Evolutionary conservation across 64 coral and sea anemone genomes (phyloP).

Genomic region (Stichodactyla helianthus): DNA sequence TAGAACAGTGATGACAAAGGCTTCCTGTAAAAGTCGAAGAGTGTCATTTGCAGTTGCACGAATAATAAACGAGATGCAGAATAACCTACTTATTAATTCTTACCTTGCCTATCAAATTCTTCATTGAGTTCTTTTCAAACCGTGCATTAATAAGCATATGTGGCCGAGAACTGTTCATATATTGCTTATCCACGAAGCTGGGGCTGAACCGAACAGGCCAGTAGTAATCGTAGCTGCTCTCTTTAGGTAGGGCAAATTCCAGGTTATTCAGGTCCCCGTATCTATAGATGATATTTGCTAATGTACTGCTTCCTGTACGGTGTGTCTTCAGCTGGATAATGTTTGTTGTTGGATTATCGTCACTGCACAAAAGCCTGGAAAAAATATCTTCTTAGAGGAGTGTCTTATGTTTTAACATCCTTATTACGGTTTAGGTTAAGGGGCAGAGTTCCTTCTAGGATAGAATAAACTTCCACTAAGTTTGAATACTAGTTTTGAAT

Average conservation of each 20-base stretch:
- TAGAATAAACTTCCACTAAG: too few species aligned
- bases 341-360: constrained; percentile 20
- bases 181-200: constrained; percentile 71
- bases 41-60: neutral
- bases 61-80: too few species aligned
- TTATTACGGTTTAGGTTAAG: too few species aligned
- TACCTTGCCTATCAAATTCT: constrained; percentile 35
- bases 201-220: constrained; percentile 84
- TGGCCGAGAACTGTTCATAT: constrained; percentile 48
- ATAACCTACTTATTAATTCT: too few species aligned
- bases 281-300: constrained; percentile 77
- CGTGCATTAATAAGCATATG: constrained; percentile 57
- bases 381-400: neutral
- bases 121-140: constrained; percentile 53
- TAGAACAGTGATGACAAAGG: constrained; percentile 51
- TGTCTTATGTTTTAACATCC: too few species aligned
- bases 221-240: constrained; percentile 73
- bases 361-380: constrained; percentile 25
- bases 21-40: constrained; percentile 9
- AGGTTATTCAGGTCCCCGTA: constrained; percentile 79
- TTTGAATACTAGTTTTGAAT: too few species aligned
- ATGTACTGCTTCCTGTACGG: constrained; percentile 58
- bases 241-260: constrained; percentile 82
- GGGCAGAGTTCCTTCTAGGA: too few species aligned
- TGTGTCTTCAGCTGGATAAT: constrained; percentile 65